Conservation (phyloP, 2,797 vertebrate genomes). For the Arrhamphus sclerolepis region DNA sequence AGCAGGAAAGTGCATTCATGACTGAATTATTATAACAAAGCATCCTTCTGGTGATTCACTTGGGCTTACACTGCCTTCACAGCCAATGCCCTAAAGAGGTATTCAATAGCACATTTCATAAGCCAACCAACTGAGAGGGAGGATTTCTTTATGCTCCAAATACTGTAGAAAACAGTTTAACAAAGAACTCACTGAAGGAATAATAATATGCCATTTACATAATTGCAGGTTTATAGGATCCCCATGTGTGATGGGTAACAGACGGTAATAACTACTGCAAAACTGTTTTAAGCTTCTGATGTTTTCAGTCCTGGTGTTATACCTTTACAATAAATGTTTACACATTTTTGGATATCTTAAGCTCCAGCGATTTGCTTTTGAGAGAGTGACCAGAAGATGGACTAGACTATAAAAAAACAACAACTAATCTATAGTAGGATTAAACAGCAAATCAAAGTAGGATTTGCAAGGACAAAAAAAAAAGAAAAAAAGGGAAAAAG, state of each 20-base stretch:
- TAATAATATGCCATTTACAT: conserved; percentile 16
- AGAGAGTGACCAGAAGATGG: too few species aligned
- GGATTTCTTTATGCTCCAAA: conserved; percentile 22
- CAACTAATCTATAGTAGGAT: too few species aligned
- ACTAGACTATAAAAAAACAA: too few species aligned
- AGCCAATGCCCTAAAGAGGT: conserved; percentile 36
- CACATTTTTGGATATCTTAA: conserved; percentile 10
- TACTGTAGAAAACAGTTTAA: conserved; percentile 42
- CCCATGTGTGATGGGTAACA: conserved; percentile 22
- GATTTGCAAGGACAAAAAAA: too few species aligned
- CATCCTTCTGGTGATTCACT: conserved; percentile 13
- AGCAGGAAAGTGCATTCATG: conserved; percentile 36
- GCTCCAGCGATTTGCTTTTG: background rate
- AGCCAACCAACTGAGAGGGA: conserved; percentile 15
- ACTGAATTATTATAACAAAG: conserved; percentile 25
- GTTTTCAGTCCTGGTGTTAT: conserved; percentile 13
- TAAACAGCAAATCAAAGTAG: too few species aligned
- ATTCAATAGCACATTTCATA: conserved; percentile 22
- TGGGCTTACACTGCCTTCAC: conserved; percentile 20
- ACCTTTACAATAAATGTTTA: conserved; percentile 20
- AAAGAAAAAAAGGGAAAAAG: conserved; percentile 6
- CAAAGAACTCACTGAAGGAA: conserved; percentile 21
- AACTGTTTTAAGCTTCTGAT: conserved; percentile 22
- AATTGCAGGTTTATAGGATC: conserved; percentile 39
- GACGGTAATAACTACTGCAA: conserved; percentile 19